Base-by-base conservation (phyloP, 2,888 invertebrate genomes). In the Nasonovia ribisnigri region DNA sequence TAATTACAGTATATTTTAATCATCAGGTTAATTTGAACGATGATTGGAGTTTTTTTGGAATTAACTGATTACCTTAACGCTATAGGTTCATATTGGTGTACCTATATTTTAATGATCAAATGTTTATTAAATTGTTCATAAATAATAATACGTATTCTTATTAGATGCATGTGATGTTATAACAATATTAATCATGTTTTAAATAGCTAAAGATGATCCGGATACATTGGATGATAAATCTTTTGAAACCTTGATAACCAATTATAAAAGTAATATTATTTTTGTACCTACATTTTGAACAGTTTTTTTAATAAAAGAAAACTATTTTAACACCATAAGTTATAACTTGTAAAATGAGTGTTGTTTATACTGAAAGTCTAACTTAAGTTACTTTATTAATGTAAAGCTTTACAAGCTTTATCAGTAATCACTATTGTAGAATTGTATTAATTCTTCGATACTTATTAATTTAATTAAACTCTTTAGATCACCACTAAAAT, bases 191-290 rank as follows among this genome's bases (percentile, higher is more conserved):
- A 67, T 67, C 13, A n/a, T 67, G n/a, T 67, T 67, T 67, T n/a
- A 67, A n/a, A 67, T 67, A 67, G 67, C 1, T 29, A 10, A 0
- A 3, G 11, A 0, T 3, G 0, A 11, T 3, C 0, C 29, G 3
- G 3, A 60, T 60, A 11, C 29, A 57, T 57, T 8, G 8, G 0
- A 10, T 6, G 26, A 26, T 57, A 2, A 8, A 1, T 0, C 0
- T 60, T 29, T 60, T 29, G 11, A 11, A 29, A 0, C 0, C 3
- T 60, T 3, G 8, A 0, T 0, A 29, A 2, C 0, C 0, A 29
- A 29, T 60, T 60, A 3, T 67, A 5, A 16, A 67, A 5, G 67
- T 67, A 67, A 67, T 67, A n/a, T 11, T 67, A n/a, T 13, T 67
- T 67, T n/a, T 67, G 11, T 46, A 11, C 46, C 46, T 6, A n/a